phyloP scores from a whole-genome alignment of 2,888 invertebrate species.

The Nycteola revayana region DNA sequence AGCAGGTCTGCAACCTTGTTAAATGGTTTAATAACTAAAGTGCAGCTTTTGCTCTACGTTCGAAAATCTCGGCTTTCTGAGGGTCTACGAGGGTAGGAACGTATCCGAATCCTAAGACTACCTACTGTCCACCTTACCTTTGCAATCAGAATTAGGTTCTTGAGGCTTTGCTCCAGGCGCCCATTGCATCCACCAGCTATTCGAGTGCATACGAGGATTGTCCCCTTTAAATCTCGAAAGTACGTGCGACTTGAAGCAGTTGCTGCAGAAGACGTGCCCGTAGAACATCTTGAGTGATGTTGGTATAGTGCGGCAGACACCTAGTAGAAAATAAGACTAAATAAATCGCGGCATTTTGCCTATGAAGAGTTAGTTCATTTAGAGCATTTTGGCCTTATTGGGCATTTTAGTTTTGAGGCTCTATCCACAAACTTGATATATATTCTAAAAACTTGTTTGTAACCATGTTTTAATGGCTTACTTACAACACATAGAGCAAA shows the following conservation, averaged over 20 bases:
- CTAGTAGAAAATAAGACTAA: conserved; percentile 43
- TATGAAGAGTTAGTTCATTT: neutral
- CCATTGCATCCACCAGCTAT: conserved; percentile 74
- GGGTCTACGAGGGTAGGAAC: no score
- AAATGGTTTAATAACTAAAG: no score
- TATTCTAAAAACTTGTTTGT: neutral
- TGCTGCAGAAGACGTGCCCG: conserved; percentile 71
- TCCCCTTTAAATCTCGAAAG: conserved; percentile 56
- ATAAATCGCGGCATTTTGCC: no score
- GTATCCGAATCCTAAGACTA: no score
- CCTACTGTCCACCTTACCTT: no score
- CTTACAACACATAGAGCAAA: conserved; percentile 73
- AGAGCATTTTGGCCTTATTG: neutral
- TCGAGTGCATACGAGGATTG: conserved; percentile 49
- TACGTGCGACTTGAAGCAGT: conserved; percentile 70
- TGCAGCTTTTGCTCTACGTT: no score
- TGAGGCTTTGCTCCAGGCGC: conserved; percentile 48
- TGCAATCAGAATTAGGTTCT: conserved; percentile 23
- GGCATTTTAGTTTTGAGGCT: neutral
- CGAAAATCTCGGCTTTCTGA: no score
- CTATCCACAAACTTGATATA: neutral
- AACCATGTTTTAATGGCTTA: neutral
- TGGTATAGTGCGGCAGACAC: conserved; percentile 65
- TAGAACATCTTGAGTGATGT: conserved; percentile 68
- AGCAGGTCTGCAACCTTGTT: no score